Conservation (phyloP, 2,797 vertebrate genomes). For the Lagorchestes hirsutus region DNA sequence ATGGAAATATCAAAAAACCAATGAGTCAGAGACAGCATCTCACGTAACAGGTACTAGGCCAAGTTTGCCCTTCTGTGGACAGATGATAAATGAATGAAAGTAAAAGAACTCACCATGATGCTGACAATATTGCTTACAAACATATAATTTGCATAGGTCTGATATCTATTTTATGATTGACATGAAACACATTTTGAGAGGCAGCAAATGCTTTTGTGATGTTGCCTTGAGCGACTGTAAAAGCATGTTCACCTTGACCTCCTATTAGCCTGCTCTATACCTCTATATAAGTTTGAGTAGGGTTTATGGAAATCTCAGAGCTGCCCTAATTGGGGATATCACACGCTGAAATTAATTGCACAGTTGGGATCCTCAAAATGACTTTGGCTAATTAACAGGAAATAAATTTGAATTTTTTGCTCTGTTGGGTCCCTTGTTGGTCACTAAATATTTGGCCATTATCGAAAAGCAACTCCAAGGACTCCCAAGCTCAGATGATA, state of each 20-base stretch:
- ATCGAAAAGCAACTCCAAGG: conserved; percentile 55
- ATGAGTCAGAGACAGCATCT: background rate
- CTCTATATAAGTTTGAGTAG: conserved; percentile 40
- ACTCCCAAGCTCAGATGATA: conserved; percentile 10
- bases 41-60: no score
- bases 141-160: background rate
- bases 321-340: conserved; percentile 55
- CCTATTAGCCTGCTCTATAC: background rate
- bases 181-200: conserved; percentile 39
- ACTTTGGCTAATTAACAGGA: conserved; percentile 59
- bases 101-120: background rate
- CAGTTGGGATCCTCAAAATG: conserved; percentile 46
- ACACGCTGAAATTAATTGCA: conserved; percentile 52
- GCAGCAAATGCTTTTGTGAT: conserved; percentile 53
- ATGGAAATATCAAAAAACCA: background rate
- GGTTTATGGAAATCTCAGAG: conserved; percentile 61
- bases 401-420: conserved; percentile 68
- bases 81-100: background rate
- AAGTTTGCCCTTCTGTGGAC: background rate
- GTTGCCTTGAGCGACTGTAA: conserved; percentile 50
- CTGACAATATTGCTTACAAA: background rate
- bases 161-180: conserved; percentile 49
- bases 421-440: conserved; percentile 54
- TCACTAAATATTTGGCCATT: conserved; percentile 55
- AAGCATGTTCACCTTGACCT: conserved; percentile 49